Evolutionary conservation across 2,888 invertebrate species (phyloP), one percentile per base, ranked within the genome.

Genomic region (Trichopoda pennipes): DNA sequence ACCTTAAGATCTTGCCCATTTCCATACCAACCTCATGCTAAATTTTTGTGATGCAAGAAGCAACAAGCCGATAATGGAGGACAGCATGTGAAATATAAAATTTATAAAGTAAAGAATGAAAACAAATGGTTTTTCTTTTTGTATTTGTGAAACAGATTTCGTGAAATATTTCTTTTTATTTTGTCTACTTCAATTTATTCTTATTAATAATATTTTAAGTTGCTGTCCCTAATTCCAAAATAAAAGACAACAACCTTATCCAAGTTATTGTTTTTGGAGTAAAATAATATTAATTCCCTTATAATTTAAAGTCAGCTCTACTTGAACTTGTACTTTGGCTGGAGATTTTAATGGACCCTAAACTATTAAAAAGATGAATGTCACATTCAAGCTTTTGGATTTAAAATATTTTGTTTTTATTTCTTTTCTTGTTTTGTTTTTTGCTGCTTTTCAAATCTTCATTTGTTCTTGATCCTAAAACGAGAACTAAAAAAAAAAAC

Each of bases 271-370:
- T 17, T 44, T 73, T 19, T 32, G n/a, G 19, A 64, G 56, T 16
- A 55, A 12, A 35, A 58, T 51, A 16, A 66, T 49, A 58, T 38
- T 38, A 66, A 60, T 28, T 60, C 51, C 58, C 58, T 58, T 51
- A 10, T 47, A 23, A 35, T 47, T 58, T 1, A 66, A 47, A 58
- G 58, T 19, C 64, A 49, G 42, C 19, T 38, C 86, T 84, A 89
- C 87, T 88, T 89, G 87, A 87, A 88, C 88, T 88, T 89, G 88
- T 86, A 85, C 85, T 81, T 72, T 75, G 72, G 19, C 17, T 61
- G 55, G 19, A 44, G 55, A 55, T 70, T 23, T 70, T 74, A 75
- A 83, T 74, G 81, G 63, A 42, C 55, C 58, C 58, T 74, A 69
- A 55, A 64, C 70, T 81, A 14, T 61, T 79, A 63, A 63, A 74